Evolutionary conservation across 2,797 vertebrate genomes (phyloP), one percentile per base, ranked within the genome.

Genomic region (Scarus forsteni): DNA sequence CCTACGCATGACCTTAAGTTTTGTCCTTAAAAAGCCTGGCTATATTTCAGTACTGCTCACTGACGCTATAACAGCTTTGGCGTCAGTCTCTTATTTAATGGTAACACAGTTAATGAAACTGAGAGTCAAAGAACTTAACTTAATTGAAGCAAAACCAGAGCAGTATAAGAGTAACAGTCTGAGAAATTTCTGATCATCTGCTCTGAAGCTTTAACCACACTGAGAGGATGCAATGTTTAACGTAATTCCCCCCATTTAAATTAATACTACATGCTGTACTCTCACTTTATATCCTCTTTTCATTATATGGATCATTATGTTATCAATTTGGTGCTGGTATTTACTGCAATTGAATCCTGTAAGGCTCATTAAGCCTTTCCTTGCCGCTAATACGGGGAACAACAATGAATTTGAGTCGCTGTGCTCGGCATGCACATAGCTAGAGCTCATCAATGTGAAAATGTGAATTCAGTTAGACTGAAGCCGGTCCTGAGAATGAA

Each of bases 281-380:
- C 54, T 85, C 57, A 55, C 81, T 78, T 88, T 77, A 79, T 66
- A 75, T 86, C 76, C 73, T 79, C 70, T 80, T 84, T 91, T 84
- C 76, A 89, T 90, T 87, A 84, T 79, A 85, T 84, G 81, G 92
- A 86, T 86, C 84, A 86, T 89, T 90, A 91, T 80, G 68, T 91
- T 83, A 80, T 87, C 75, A 86, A 76, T 88, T 88, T 82, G 70
- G 44, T 77, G 75, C 51, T 60, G 53, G 67, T 66, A 82, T 81
- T 84, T 87, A 70, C 80, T 64, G 66, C 61, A 83, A 87, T 82
- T 80, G 56, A 88, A 87, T 88, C 80, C 53, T 79, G 71, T 75
- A 74, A 59, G 86, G 54, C 66, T 78, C 85, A 87, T 89, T 91
- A 88, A 72, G 70, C 52, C 64, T 77, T 80, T 75, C 34, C 73